phyloP scores from a whole-genome alignment of 2,797 vertebrate species.

The Tokudaia tokunoshimensis region DNA sequence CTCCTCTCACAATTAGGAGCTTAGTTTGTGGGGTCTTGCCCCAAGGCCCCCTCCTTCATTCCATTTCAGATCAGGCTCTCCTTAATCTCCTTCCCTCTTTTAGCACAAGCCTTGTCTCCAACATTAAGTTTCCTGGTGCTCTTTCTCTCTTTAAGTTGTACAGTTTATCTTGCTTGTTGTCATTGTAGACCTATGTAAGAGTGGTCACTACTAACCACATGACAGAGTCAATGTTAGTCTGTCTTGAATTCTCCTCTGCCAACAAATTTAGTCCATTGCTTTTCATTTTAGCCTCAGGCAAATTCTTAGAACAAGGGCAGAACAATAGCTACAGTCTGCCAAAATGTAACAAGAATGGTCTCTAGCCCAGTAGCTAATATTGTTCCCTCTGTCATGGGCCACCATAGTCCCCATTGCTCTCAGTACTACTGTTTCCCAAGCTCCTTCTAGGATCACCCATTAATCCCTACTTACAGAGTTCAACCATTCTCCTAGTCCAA shows the following conservation, averaged over 20 bases:
- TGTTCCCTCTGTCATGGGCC: neutral
- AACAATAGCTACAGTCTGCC: neutral
- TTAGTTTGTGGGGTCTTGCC: neutral
- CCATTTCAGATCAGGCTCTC: neutral
- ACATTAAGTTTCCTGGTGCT: neutral
- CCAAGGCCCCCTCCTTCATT: neutral
- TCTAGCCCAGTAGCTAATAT: neutral
- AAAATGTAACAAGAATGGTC: neutral
- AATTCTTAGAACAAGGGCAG: neutral
- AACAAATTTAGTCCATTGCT: neutral
- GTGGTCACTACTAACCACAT: neutral
- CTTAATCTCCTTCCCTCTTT: neutral
- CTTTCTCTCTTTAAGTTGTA: neutral
- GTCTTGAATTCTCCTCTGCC: neutral
- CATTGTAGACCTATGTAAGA: neutral
- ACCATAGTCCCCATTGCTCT: neutral
- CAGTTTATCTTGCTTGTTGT: neutral
- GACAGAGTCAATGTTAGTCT: neutral
- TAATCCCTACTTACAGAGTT: neutral
- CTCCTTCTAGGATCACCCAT: neutral
- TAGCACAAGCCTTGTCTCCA: neutral
- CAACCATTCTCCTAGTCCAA: neutral
- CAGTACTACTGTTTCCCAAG: neutral
- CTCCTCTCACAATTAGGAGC: neutral
- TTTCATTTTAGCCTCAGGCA: neutral